Evolutionary conservation across 2,113 vertebrate genomes (phyloP).

Genomic region (Sinocyclocheilus anshuiensis): DNA sequence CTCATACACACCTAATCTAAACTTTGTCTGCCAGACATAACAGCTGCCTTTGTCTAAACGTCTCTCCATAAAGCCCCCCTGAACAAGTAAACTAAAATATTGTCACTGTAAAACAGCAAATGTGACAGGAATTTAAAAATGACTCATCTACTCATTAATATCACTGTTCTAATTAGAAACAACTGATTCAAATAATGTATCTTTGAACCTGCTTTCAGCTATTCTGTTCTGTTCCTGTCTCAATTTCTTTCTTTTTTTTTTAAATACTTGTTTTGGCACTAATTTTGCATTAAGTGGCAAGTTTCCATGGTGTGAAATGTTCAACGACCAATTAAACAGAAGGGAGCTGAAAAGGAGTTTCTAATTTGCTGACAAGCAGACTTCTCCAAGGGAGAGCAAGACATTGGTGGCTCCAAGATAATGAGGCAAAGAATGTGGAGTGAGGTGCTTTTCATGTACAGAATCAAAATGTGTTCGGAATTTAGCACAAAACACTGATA

Average conservation of each 20-base stretch:
- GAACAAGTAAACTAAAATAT: neutral
- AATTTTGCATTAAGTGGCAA: constrained; percentile 4
- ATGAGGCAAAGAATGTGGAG: constrained; percentile 34
- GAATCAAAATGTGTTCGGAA: neutral
- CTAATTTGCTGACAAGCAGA: constrained; percentile 45
- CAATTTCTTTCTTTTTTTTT: neutral
- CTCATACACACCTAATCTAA: neutral
- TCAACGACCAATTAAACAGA: constrained; percentile 62
- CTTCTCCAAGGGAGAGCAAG: constrained; percentile 40
- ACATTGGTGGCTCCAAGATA: constrained; percentile 39
- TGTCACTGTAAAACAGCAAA: neutral
- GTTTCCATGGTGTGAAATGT: constrained; percentile 50
- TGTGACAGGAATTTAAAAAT: neutral
- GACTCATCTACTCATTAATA: neutral
- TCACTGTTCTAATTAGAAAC: neutral
- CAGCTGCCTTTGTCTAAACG: neutral
- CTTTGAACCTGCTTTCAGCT: neutral
- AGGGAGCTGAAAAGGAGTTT: constrained; percentile 46
- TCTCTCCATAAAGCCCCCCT: constrained; percentile 2
- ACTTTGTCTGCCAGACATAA: neutral
- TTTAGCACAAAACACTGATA: neutral
- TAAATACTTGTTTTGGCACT: constrained; percentile 12
- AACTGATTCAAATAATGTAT: neutral
- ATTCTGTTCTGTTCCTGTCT: neutral
- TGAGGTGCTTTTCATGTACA: constrained; percentile 21